Conservation (phyloP, 1,140 invertebrate species). For the Drosophila fuyamai region DNA sequence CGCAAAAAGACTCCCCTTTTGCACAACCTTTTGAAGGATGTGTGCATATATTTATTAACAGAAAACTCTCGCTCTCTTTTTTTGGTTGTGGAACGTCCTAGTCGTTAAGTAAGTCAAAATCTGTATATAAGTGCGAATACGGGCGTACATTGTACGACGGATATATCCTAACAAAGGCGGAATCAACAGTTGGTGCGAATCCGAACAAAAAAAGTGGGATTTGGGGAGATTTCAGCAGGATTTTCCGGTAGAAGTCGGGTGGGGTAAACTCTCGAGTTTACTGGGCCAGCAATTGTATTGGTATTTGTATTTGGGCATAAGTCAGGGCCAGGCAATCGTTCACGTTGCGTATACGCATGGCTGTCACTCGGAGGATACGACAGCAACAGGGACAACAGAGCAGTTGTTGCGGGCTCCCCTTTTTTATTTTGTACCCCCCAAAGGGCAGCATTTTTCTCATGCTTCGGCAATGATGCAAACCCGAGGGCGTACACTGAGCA, state of each 20-base stretch:
- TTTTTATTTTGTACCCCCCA: not conserved
- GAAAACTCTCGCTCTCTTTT: not conserved
- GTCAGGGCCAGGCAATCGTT: slow-evolving; percentile 69
- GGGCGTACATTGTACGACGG: not conserved
- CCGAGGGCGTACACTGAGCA: slow-evolving; percentile 13
- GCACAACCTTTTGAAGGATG: not conserved
- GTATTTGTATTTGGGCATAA: slow-evolving; percentile 48
- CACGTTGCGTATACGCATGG: slow-evolving; percentile 43
- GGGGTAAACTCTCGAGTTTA: slow-evolving; percentile 39
- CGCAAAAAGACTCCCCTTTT: not conserved
- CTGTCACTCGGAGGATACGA: slow-evolving; percentile 6
- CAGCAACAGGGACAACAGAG: slow-evolving; percentile 1
- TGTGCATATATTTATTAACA: not conserved
- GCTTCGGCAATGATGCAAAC: slow-evolving; percentile 34
- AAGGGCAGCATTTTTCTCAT: slow-evolving; percentile 28
- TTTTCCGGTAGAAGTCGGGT: not conserved
- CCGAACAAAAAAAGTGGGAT: slow-evolving; percentile 24
- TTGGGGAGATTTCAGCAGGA: slow-evolving; percentile 20
- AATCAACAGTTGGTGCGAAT: slow-evolving; percentile 69
- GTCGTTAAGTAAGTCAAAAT: slow-evolving; percentile 32
- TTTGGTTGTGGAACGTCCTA: slow-evolving; percentile 32
- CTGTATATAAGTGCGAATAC: slow-evolving; percentile 1
- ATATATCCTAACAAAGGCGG: slow-evolving; percentile 22
- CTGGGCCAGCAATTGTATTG: slow-evolving; percentile 32
- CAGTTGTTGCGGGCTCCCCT: slow-evolving; percentile 3